A percentile compares a stretch with the other conserved stretches of the same genome.
These are phyloP conservation scores for Araneus ventricosus DNA, from an alignment of 1,140 invertebrate species.

Conservation along the genomic window DNA sequence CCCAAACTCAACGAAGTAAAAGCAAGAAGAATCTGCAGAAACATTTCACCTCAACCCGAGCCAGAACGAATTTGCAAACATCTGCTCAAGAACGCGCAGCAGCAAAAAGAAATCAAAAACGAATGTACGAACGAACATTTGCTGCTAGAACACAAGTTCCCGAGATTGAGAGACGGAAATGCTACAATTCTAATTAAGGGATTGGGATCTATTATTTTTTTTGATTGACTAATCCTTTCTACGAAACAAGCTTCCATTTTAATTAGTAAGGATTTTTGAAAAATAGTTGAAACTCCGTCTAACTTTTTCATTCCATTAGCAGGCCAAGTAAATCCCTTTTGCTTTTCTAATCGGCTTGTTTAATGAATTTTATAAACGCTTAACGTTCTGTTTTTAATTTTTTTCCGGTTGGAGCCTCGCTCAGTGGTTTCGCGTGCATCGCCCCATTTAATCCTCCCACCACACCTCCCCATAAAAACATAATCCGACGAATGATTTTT, in stretches of 20 bases:
- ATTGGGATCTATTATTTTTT: conserved; percentile 41
- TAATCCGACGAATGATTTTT: conserved; percentile 21
- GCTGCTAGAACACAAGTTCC: not conserved
- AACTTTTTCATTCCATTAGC: conserved; percentile 47
- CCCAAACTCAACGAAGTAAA: not conserved
- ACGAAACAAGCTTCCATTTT: conserved; percentile 35
- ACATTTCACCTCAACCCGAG: not conserved
- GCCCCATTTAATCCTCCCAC: not conserved
- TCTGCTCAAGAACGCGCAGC: not conserved
- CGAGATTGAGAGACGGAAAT: not conserved
- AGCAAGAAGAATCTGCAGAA: not conserved
- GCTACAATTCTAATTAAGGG: conserved; percentile 61
- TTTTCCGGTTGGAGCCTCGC: not conserved
- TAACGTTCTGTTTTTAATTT: conserved; percentile 31
- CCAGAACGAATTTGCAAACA: not conserved
- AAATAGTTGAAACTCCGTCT: conserved; percentile 51
- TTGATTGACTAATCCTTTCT: conserved; percentile 17
- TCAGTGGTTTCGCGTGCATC: not conserved
- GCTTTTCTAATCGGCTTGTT: conserved; percentile 55
- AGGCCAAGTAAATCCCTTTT: conserved; percentile 34
- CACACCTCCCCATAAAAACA: conserved; percentile 30
- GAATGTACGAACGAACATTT: not conserved
- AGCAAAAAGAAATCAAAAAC: not conserved
- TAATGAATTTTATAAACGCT: conserved; percentile 66
- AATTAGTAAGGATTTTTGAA: conserved; percentile 62